Evolutionary conservation across 2,797 vertebrate species (phyloP).

Genomic region (Echeneis naucrates): DNA sequence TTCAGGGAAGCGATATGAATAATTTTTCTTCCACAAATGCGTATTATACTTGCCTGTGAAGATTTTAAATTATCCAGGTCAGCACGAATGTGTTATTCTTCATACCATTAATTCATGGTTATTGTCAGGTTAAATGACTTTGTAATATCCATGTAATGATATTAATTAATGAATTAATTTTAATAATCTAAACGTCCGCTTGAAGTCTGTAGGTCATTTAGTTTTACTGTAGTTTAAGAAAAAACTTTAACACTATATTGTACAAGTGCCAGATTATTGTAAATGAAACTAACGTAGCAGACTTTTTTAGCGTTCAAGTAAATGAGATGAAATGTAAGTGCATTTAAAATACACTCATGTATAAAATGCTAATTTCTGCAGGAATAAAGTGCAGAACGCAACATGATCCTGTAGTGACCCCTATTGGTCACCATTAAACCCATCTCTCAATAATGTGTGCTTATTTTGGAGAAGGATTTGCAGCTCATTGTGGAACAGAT

Average conservation of each 20-base stretch:
- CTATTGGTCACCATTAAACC: constrained; percentile 47
- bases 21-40: background rate
- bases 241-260: background rate
- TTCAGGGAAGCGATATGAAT: too few relatives aligned
- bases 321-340: background rate
- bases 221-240: background rate
- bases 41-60: too few relatives aligned
- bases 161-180: too few relatives aligned
- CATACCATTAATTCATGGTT: background rate
- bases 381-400: background rate
- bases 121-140: background rate
- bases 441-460: background rate
- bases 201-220: background rate
- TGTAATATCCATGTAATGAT: background rate
- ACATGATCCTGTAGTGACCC: constrained; percentile 40
- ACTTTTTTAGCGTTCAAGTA: background rate
- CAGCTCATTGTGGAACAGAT: background rate
- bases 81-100: background rate
- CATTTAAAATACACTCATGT: background rate
- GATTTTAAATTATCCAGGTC: too few relatives aligned
- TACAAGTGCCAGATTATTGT: background rate
- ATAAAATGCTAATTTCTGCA: background rate
- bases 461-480: background rate
- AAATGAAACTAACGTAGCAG: background rate
- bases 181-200: background rate